Base-by-base conservation (phyloP, 2,797 vertebrate species). In the Protonibea diacanthus region DNA sequence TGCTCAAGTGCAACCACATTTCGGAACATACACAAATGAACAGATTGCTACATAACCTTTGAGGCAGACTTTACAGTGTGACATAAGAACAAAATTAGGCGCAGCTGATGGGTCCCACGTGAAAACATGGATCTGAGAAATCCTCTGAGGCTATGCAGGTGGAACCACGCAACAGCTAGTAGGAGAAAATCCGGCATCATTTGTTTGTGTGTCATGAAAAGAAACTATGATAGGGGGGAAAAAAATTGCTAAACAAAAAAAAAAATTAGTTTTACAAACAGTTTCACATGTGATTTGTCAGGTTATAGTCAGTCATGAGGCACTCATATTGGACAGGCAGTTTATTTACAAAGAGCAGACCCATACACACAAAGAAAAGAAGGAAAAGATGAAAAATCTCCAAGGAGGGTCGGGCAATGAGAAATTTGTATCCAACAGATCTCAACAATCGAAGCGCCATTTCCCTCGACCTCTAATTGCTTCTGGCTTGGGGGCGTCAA, bases 271-370 rank as follows among this genome's bases (percentile, higher is more conserved):
- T 82, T 77, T 76, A 71, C 76, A 86, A 87, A 86, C 73, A 86
- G 74, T 66, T 88, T 71, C 67, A 85, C 52, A 23, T 40, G 71
- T 87, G 75, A 85, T 89, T 82, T 91, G 49, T 92, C 88, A 67
- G 85, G 69, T 89, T 93, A 88, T 86, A 89, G 73, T 89, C 84
- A 92, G 80, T 91, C 52, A 76, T 89, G 92, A 94, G 90, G 91
- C 92, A 93, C 91, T 89, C 86, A 75, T 90, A 89, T 91, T 90
- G 76, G 88, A 91, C 92, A 92, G 90, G 89, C 87, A 92, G 78
- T 91, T 92, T 91, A 94, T 93, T 93, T 92, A 93, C 92, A 94
- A 91, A 85, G 52, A 92, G 88, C 85, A 91, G 83, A 88, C 77
- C 72, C 89, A 81, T 68, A 90, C 86, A 89, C 70, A 83, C 45